Evolutionary conservation across 2,797 vertebrate genomes (phyloP), one percentile per base, ranked within the genome.

Genomic region (Spondyliosoma cantharus): DNA sequence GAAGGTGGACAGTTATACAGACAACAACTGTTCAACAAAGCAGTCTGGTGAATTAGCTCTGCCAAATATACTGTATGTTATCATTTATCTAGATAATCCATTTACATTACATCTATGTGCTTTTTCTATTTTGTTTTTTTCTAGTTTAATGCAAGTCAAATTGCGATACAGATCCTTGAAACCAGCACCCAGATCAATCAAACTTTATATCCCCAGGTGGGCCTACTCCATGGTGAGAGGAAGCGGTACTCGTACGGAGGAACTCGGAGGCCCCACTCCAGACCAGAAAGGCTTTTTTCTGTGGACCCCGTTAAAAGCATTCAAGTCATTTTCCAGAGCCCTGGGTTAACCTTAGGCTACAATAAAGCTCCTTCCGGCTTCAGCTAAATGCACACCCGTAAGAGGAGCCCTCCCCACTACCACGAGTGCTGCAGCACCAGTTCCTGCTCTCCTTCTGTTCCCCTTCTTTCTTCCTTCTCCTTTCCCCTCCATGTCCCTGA

Each of bases 291-390:
- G 11, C 29, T 19, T 64, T 50, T 81, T 75, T 88, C 27, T 27
- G 61, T 11, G 78, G 54, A 59, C 78, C 83, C 43, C 69, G 56
- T 82, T 83, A 67, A 88, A 80, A 83, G 80, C 70, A 87, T 37
- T 37, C 37, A 37, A 37, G 56, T 66, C 62, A 74, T 74, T 74
- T 86, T 77, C 54, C 65, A 46, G 80, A 76, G 2, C 46, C 57
- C 66, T 80, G 66, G 61, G 24, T 84, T 74, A 86, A 77, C 73
- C 58, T 24, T 45, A 12, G 25, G 24, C 19, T 67, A 90, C 82
- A 92, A 92, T 79, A 78, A 81, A 86, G 80, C 74, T 83, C 81
- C 78, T 91, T 86, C 90, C 52, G 77, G 83, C 85, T 86, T 62
- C 78, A 82, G 83, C 86, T 88, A 89, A 89, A 90, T 87, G 78